Conservation (phyloP, 1,140 invertebrate species). For the Saxidomus purpurata region DNA sequence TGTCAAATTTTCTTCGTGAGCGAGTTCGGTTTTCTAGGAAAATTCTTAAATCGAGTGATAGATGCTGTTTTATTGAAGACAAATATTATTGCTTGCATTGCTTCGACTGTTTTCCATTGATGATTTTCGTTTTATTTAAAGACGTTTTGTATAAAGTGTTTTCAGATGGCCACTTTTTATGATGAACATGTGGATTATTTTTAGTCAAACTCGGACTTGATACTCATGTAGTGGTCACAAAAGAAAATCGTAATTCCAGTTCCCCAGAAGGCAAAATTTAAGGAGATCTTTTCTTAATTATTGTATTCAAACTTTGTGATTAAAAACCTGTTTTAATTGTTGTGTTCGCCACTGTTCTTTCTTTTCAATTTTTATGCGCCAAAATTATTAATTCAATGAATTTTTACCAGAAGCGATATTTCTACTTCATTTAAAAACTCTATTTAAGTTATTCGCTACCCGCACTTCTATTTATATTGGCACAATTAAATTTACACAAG, state of each 20-base stretch:
- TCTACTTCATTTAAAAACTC: conserved; percentile 24
- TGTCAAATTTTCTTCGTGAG: conserved; percentile 17
- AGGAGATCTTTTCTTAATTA: not conserved
- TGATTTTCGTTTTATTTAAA: too few relatives aligned
- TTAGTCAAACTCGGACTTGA: too few relatives aligned
- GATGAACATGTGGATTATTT: too few relatives aligned
- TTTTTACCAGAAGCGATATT: conserved; percentile 37
- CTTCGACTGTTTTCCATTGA: too few relatives aligned
- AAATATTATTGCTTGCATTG: too few relatives aligned
- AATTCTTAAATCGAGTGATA: not conserved
- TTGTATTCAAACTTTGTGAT: not conserved
- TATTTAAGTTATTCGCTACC: conserved; percentile 15
- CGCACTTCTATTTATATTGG: conserved; percentile 27
- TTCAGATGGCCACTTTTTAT: too few relatives aligned
- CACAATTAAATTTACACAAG: conserved; percentile 56
- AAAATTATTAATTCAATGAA: conserved; percentile 9
- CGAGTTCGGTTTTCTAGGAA: not conserved
- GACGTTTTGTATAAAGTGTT: too few relatives aligned
- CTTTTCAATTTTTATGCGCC: not conserved
- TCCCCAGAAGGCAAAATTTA: not conserved
- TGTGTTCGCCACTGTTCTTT: not conserved
- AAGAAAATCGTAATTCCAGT: not conserved
- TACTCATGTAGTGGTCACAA: not conserved
- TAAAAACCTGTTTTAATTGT: not conserved
- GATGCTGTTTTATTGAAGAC: too few relatives aligned